Evolutionary conservation across 2,113 vertebrate species (phyloP), one percentile per base, ranked within the genome.

Genomic region (Oxyura jamaicensis): DNA sequence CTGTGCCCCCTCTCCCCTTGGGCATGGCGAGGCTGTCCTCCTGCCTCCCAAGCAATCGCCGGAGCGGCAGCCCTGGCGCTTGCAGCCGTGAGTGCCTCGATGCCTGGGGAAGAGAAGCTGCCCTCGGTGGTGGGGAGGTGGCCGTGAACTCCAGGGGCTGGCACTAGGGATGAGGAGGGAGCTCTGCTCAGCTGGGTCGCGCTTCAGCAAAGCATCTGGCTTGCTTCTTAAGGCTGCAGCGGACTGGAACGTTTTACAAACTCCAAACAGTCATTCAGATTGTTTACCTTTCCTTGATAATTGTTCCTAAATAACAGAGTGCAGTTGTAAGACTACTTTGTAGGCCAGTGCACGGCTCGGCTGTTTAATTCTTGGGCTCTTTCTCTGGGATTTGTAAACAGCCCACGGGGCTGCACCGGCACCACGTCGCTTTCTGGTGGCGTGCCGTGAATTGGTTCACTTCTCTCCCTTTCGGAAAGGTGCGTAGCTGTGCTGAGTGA

Each of bases 61-160:
- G 17, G 11, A 44, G 31, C 36, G 46, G 78, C 78, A 67, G 53
- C 33, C 31, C 3, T n/a, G 19, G 22, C 50, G 2, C 56, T 13
- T 44, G 39, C 36, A 52, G 44, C 35, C 21, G 8, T 21, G 50
- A n/a, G 7, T 5, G 17, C 44, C 36, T 62, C 35, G 22, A 1
- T 7, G 33, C 63, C 58, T 2, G 26, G 75, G 26, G 11, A 1
- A 6, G 62, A 8, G 50, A 22, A 23, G 39, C 60, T 21, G 46
- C 56, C 39, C 10, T 13, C 1, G 2, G 2, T 21, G 25, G 74
- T 59, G 62, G 5, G 5, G 0, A 31, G 55, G 86, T 20, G 39
- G 4, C 2, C 0, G 1, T 1, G 23, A 8, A 3, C 15, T 1
- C 2, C 11, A 16, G 66, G 29, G 1, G 16, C 12, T 69, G 83